Percentiles rank a stretch among this genome's conserved stretches.
Evolutionary conservation across 2,797 vertebrate species (phyloP).

Genomic region (Ateles fusciceps): DNA sequence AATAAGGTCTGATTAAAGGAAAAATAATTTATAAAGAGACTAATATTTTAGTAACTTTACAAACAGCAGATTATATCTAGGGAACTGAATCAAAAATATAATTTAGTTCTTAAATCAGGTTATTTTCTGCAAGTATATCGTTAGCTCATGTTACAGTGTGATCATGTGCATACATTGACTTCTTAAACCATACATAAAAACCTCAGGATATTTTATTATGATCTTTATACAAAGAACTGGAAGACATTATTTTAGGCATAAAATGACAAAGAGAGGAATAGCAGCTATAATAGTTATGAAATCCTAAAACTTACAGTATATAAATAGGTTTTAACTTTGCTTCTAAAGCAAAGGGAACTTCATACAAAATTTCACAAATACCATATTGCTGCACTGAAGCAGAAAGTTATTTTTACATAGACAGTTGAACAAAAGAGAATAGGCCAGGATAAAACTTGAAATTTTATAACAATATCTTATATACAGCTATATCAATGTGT

Average conservation of each 20-base stretch:
- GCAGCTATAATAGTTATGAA: not conserved
- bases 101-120: not conserved
- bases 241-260: constrained; percentile 31
- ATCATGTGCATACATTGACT: constrained; percentile 30
- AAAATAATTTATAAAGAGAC: not conserved
- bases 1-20: not conserved
- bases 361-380: not conserved
- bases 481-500: not conserved
- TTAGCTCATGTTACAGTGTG: not conserved
- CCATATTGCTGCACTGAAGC: not conserved
- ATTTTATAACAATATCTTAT: not conserved
- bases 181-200: not conserved
- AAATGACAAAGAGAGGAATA: constrained; percentile 61
- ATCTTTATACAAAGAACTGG: constrained; percentile 6
- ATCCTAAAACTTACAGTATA: constrained; percentile 21
- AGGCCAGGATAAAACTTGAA: not conserved
- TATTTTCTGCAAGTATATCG: not conserved
- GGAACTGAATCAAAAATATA: not conserved
- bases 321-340: constrained; percentile 36
- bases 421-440: not conserved
- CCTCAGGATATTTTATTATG: constrained; percentile 11
- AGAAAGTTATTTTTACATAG: constrained; percentile 30
- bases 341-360: constrained; percentile 55
- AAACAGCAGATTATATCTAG: not conserved
- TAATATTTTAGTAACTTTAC: constrained; percentile 1